phyloP scores from a whole-genome alignment of 2,113 vertebrate genomes.

The Pelobates fuscus region DNA sequence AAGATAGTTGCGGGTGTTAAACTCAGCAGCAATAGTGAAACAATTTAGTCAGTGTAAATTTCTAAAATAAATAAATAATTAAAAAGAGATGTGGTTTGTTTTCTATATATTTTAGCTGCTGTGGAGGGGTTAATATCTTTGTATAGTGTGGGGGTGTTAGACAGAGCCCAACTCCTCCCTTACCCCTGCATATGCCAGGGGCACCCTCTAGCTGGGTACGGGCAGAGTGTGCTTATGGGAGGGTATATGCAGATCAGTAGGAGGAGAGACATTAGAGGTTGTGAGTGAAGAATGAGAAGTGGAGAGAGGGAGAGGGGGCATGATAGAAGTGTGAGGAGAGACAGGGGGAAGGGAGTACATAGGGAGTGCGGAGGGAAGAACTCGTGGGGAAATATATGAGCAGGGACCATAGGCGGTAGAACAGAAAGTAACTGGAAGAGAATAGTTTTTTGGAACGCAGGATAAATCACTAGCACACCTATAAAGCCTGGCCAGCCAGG shows the following conservation, averaged over 20 bases:
- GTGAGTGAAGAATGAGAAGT: neutral
- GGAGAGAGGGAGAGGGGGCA: neutral
- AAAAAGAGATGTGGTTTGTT: too few species aligned
- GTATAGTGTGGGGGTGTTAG: neutral
- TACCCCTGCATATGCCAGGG: conserved; percentile 49
- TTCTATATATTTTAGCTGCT: neutral
- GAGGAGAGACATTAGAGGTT: neutral
- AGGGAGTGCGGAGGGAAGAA: neutral
- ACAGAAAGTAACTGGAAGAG: too few species aligned
- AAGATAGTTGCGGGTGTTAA: too few species aligned
- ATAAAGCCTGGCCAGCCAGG: too few species aligned
- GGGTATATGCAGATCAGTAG: conserved; percentile 5
- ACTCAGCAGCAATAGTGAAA: too few species aligned
- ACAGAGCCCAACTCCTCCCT: conserved; percentile 21
- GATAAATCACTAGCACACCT: too few species aligned
- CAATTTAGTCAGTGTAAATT: too few species aligned
- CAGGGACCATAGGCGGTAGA: neutral
- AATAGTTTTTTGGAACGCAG: too few species aligned
- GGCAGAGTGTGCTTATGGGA: conserved; percentile 11
- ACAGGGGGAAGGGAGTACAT: neutral
- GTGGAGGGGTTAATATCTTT: conserved; percentile 3
- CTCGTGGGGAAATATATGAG: neutral
- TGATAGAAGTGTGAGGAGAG: neutral
- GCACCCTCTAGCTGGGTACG: conserved; percentile 27
- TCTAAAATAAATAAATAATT: too few species aligned